phyloP scores from a whole-genome alignment of 2,888 invertebrate species.

The Dysmachus trigonus region DNA sequence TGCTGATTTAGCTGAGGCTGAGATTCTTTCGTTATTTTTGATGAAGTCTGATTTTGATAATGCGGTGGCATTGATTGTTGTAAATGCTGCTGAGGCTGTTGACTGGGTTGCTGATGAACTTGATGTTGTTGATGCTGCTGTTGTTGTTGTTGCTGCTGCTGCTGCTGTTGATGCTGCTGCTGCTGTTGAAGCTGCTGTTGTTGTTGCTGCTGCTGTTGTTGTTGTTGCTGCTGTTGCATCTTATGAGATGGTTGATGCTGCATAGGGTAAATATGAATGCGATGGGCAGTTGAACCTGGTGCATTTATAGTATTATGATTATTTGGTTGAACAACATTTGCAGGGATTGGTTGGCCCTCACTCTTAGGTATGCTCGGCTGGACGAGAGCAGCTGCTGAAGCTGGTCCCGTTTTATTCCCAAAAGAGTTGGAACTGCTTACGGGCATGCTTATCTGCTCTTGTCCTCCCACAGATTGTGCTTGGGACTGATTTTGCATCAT shows the following conservation, averaged over 20 bases:
- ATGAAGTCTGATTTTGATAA: slow-evolving; percentile 37
- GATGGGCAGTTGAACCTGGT: slow-evolving; percentile 53
- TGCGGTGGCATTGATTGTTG: slow-evolving; percentile 50
- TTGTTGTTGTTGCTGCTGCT: slow-evolving; percentile 42
- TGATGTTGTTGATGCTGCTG: slow-evolving; percentile 42
- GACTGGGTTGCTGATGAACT: slow-evolving; percentile 52
- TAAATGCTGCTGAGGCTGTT: slow-evolving; percentile 54
- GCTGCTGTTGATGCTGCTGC: slow-evolving; percentile 50
- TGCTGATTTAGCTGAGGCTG: slow-evolving; percentile 52
- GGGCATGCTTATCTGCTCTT: not conserved
- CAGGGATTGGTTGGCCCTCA: slow-evolving; percentile 55
- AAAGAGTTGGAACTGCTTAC: not conserved
- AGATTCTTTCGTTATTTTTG: slow-evolving; percentile 51
- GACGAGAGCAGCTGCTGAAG: slow-evolving; percentile 44
- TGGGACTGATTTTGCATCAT: slow-evolving; percentile 37
- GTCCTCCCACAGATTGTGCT: slow-evolving; percentile 19
- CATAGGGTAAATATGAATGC: slow-evolving; percentile 61
- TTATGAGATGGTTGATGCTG: slow-evolving; percentile 55
- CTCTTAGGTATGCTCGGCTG: slow-evolving; percentile 47
- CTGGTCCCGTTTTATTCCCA: slow-evolving; percentile 52
- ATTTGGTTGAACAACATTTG: slow-evolving; percentile 63
- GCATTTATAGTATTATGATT: slow-evolving; percentile 57
- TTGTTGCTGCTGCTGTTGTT: slow-evolving; percentile 53
- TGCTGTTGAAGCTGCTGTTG: slow-evolving; percentile 41
- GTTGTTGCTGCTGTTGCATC: slow-evolving; percentile 52